A percentile compares a stretch with the other conserved stretches of the same genome.
phyloP scores from a whole-genome alignment of 1,140 invertebrate species.

The Triops longicaudatus region DNA sequence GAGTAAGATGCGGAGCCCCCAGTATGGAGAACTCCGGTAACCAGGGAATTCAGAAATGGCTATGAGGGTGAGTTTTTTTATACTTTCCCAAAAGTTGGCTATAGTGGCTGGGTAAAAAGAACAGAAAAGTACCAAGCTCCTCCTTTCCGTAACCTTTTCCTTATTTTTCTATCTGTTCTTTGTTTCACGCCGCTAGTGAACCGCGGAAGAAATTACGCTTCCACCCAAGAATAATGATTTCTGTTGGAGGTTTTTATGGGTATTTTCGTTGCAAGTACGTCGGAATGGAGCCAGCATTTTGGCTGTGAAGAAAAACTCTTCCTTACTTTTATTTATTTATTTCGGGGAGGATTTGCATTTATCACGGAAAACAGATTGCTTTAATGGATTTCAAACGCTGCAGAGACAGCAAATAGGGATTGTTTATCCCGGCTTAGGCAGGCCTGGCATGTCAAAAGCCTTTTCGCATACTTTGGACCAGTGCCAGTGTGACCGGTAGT shows the following conservation, averaged over 20 bases:
- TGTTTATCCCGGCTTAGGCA: background rate
- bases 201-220: background rate
- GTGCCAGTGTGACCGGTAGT: background rate
- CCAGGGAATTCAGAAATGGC: background rate
- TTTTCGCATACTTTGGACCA: background rate
- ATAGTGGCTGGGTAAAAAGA: background rate
- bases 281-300: too few relatives aligned
- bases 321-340: background rate
- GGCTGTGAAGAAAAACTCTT: too few relatives aligned
- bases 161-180: background rate
- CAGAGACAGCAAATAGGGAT: background rate
- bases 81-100: background rate
- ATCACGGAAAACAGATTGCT: background rate
- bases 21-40: background rate
- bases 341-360: background rate
- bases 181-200: background rate
- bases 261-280: background rate
- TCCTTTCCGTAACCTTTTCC: background rate
- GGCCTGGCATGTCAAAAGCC: constrained; percentile 10
- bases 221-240: background rate
- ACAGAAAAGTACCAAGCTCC: background rate
- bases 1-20: background rate
- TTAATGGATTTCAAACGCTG: background rate
- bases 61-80: background rate
- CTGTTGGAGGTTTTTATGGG: background rate